These are phyloP conservation scores for Macrosteles quadrilineatus DNA, from an alignment of 1,140 invertebrate genomes.

Conservation along the genomic window DNA sequence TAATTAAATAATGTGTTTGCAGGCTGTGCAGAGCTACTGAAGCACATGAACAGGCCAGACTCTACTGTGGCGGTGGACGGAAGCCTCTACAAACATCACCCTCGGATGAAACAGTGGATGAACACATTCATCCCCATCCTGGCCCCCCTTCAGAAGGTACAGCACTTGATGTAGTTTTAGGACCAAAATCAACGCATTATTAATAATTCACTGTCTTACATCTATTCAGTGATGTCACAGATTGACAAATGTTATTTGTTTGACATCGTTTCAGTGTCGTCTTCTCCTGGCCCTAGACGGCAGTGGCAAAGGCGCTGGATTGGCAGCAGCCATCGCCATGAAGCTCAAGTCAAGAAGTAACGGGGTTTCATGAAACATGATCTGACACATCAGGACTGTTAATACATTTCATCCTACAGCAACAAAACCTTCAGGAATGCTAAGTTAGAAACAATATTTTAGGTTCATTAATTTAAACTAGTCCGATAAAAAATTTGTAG, in stretches of 20 bases:
- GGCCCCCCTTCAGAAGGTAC: conserved; percentile 60
- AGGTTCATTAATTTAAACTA: no score
- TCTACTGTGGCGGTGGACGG: conserved; percentile 84
- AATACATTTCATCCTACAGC: no score
- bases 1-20: conserved; percentile 28
- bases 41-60: conserved; percentile 66
- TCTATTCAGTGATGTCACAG: no score
- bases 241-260: no score
- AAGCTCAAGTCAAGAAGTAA: conserved; percentile 28
- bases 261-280: conserved; percentile 65
- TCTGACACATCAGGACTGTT: no score
- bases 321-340: conserved; percentile 68
- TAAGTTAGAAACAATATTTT: no score
- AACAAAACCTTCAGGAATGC: no score
- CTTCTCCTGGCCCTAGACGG: conserved; percentile 74
- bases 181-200: no score
- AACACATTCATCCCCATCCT: conserved; percentile 68
- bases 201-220: no score
- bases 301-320: conserved; percentile 76
- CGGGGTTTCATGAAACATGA: neutral
- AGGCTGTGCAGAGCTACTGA: conserved; percentile 72
- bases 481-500: no score
- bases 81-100: conserved; percentile 84
- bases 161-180: no score
- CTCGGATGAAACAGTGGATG: conserved; percentile 73